A percentile compares a stretch with the other conserved stretches of the same genome.
phyloP scores from a whole-genome alignment of 2,113 vertebrate genomes.

The Furnarius figulus region DNA sequence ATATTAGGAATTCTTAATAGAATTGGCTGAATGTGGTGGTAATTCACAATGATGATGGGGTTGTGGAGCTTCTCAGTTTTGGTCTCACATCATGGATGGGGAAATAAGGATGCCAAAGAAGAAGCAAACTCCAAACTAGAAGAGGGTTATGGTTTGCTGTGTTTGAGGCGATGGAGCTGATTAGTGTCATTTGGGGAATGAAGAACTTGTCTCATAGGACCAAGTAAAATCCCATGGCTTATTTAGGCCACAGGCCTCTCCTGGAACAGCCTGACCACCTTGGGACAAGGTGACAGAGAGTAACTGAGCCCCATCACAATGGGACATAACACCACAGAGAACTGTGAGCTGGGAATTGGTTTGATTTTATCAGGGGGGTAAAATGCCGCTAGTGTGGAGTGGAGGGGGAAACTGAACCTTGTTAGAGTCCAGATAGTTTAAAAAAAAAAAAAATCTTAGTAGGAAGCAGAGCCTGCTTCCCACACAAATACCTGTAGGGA shows the following conservation, averaged over 20 bases:
- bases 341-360: not conserved
- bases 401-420: not conserved
- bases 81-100: accelerated
- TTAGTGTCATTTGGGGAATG: not conserved
- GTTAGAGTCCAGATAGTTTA: no score
- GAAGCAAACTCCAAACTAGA: not conserved
- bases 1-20: not conserved
- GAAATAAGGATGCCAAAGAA: not conserved
- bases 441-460: not conserved
- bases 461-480: no score
- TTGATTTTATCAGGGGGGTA: not conserved
- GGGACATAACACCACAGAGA: accelerated
- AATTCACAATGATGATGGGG: accelerated
- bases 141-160: accelerated
- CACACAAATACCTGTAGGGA: no score
- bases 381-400: not conserved
- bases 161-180: not conserved
- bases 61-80: accelerated
- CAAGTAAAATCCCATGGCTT: accelerated
- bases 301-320: accelerated
- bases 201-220: not conserved
- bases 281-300: not conserved
- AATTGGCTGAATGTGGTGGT: not conserved
- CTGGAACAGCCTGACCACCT: accelerated
- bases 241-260: not conserved